These are phyloP conservation scores for Echeneis naucrates DNA, from an alignment of 2,797 vertebrate species.

Conservation along the genomic window DNA sequence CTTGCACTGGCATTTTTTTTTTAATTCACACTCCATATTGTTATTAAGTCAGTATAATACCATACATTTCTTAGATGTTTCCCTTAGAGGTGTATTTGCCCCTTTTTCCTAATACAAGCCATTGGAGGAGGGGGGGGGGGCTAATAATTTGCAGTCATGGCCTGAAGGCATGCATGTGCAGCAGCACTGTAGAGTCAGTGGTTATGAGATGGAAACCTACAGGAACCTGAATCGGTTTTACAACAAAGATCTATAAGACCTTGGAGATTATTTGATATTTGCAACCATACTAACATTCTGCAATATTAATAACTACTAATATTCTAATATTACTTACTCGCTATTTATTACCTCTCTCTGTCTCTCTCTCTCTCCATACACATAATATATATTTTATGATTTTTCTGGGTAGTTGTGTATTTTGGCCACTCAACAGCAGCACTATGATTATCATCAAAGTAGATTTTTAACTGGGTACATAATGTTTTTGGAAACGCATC, in stretches of 20 bases:
- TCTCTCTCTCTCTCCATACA: no score
- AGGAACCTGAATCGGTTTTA: not conserved
- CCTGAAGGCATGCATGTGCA: not conserved
- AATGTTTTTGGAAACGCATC: not conserved
- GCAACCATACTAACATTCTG: not conserved
- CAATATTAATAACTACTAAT: not conserved
- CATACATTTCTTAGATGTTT: no score
- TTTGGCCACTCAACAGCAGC: not conserved
- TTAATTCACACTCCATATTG: not conserved
- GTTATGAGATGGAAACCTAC: constrained; percentile 14
- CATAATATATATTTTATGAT: no score
- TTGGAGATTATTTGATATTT: not conserved
- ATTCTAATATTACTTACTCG: no score
- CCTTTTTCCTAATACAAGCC: no score
- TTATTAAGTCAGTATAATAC: not conserved
- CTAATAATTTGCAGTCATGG: not conserved
- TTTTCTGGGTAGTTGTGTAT: not conserved
- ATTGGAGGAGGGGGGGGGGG: no score
- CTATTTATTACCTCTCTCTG: no score
- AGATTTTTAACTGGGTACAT: not conserved
- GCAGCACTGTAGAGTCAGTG: not conserved
- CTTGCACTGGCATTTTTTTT: not conserved
- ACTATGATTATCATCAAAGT: not conserved
- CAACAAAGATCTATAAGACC: not conserved
- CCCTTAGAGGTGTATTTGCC: no score